Conservation (phyloP, 2,113 vertebrate species). For the Xiphias gladius region DNA sequence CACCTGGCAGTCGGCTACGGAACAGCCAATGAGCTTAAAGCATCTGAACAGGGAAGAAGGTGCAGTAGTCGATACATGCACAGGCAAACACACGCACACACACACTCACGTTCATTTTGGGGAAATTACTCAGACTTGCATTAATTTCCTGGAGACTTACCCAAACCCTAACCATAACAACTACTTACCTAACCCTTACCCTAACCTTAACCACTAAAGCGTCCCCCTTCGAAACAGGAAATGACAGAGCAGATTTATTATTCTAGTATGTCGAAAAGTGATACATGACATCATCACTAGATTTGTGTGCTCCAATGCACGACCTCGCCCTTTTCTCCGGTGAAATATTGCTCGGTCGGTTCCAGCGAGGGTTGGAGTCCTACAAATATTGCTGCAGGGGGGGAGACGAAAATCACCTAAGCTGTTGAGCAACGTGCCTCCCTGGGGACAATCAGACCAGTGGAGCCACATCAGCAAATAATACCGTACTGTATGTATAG, state of each 20-base stretch:
- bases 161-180: too few relatives aligned
- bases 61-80: too few relatives aligned
- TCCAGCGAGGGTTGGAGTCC: neutral
- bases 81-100: too few relatives aligned
- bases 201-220: neutral
- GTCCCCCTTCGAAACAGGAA: neutral
- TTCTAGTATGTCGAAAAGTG: neutral
- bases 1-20: too few relatives aligned
- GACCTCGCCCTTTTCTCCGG: neutral
- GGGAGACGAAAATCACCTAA: neutral
- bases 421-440: slow-evolving; percentile 7
- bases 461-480: neutral
- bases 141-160: too few relatives aligned
- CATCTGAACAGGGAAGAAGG: too few relatives aligned
- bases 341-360: neutral
- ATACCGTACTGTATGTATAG: neutral
- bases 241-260: neutral
- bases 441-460: slow-evolving; percentile 11
- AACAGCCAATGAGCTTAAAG: too few relatives aligned
- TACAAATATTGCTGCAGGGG: neutral
- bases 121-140: too few relatives aligned
- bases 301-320: neutral
- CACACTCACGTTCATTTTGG: too few relatives aligned
- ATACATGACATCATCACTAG: neutral
- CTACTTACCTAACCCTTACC: too few relatives aligned